Evolutionary conservation across 2,797 vertebrate species (phyloP).

Genomic region (Mustela erminea): DNA sequence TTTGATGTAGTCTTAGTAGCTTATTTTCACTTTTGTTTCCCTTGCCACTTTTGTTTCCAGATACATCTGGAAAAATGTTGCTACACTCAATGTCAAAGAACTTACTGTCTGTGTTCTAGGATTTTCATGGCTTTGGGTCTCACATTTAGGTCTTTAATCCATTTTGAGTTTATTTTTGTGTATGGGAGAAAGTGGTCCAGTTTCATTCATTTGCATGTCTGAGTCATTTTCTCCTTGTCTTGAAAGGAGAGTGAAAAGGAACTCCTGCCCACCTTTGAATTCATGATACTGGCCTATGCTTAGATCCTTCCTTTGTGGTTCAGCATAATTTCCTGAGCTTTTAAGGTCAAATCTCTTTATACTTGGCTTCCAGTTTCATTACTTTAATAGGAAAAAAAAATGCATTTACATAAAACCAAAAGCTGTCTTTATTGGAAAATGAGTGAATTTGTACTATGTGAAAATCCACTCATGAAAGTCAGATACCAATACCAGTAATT

Average conservation of each 20-base stretch:
- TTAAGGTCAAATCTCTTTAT: background rate
- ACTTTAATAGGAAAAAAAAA: background rate
- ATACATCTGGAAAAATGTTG: background rate
- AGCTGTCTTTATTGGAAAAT: background rate
- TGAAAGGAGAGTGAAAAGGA: background rate
- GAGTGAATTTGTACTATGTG: background rate
- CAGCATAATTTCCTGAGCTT: background rate
- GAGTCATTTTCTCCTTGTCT: background rate
- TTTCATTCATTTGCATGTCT: background rate
- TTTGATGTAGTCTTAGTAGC: background rate
- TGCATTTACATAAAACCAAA: background rate
- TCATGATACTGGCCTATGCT: rapidly evolving
- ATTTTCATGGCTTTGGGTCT: background rate
- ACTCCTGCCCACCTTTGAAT: background rate
- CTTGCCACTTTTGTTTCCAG: too few species aligned
- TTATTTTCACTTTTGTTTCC: background rate
- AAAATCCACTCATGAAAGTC: background rate
- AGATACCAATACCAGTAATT: background rate
- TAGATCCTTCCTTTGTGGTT: background rate
- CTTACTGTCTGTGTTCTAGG: background rate
- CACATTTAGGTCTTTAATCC: background rate
- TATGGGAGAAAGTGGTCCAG: background rate
- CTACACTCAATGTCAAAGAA: background rate
- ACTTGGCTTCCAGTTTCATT: background rate
- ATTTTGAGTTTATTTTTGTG: background rate